Base-by-base conservation (phyloP, 2,113 vertebrate genomes). In the Emberiza fucata region DNA sequence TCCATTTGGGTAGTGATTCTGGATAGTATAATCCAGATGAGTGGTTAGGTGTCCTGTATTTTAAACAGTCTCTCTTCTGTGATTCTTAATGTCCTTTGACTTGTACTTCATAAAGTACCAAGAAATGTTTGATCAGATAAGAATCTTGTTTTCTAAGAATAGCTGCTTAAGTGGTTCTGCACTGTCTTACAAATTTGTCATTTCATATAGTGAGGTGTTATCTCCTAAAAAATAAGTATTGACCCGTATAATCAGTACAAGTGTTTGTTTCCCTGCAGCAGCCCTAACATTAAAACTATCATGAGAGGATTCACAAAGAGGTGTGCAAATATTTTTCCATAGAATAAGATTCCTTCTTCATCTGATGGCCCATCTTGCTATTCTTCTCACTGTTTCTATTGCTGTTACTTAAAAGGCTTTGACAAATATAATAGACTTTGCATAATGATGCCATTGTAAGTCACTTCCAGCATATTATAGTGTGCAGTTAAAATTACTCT, bases 401-500 rank as follows among this genome's bases (percentile, higher is more conserved):
- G 79, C 87, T 93, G 81, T 85, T 87, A 60, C 87, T 95, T 96
- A 92, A 93, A 94, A 93, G 56, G 87, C 75, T 94, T 94, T 92
- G 81, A 93, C 68, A 91, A 95, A 93, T 94, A 80, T 82, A 85
- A 93, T 86, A 96, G 84, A 86, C 47, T 93, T 89, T 85, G 81
- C 5, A 18, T 85, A 82, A 91, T 81, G 66, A 94, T 91, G 81
- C 79, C 84, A 65, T 68, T 89, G 73, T 75, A 96, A 95, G 86
- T 92, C 63, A 91, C 73, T 95, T 96, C 53, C 84, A 92, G 84
- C 39, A 61, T 85, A 80, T 92, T 89, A 82, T 39, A 61, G 37
- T 40, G 35, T 88, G 70, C 18, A 14, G 91, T 92, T 94, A 86
- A 94, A 94, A 83, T 70, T 64, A 78, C 68, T 92, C 79, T 86